Conservation (phyloP, 2,888 invertebrate species). For the Thysanoteuthis rhombus region DNA sequence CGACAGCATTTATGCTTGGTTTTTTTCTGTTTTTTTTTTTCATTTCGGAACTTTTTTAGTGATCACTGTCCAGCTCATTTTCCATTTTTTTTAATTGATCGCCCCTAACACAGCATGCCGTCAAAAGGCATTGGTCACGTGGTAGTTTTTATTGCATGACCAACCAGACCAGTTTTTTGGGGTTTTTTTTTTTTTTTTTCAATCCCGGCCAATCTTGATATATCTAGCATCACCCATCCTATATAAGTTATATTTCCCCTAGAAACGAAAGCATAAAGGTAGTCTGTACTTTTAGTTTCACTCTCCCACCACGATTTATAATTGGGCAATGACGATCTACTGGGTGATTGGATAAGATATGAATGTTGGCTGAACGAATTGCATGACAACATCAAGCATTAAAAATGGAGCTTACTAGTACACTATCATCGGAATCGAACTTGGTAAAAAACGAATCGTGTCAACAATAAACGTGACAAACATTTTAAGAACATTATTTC, state of each 20-base stretch:
- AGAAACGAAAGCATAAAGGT: neutral
- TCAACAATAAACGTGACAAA: neutral
- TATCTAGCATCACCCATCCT: too few relatives aligned
- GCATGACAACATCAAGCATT: neutral
- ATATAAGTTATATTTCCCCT: neutral
- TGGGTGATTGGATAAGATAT: neutral
- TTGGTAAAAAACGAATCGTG: neutral
- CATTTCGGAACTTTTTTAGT: too few relatives aligned
- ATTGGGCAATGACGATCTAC: neutral
- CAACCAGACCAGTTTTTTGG: too few relatives aligned
- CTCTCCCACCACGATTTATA: neutral
- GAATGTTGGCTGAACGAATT: neutral
- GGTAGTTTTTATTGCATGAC: too few relatives aligned
- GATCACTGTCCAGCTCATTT: too few relatives aligned
- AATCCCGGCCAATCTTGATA: too few relatives aligned
- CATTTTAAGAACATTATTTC: neutral
- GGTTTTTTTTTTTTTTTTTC: too few relatives aligned
- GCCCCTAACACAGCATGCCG: too few relatives aligned
- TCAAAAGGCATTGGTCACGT: too few relatives aligned
- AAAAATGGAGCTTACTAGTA: neutral
- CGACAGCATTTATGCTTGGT: too few relatives aligned
- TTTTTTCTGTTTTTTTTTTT: too few relatives aligned
- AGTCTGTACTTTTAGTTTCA: neutral
- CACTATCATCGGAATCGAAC: neutral
- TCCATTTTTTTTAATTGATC: too few relatives aligned